Evolutionary conservation across 2,888 invertebrate genomes (phyloP), one percentile per base, ranked within the genome.

Genomic region (Galerucella nymphaeae): DNA sequence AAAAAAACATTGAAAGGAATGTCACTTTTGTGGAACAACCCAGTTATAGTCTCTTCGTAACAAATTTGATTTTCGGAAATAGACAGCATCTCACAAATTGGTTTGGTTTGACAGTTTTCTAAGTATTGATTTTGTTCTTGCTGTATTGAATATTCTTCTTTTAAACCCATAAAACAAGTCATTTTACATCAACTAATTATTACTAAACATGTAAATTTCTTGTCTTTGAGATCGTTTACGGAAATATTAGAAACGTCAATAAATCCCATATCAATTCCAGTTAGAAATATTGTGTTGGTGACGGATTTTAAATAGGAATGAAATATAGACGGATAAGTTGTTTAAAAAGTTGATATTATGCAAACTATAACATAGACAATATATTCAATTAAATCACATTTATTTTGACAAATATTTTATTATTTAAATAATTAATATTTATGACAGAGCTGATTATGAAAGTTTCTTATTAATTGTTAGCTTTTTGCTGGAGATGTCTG

Each of bases 331-430:
- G 14, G 14, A 45, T 45, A 45, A 45, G 45, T 45, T 45, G 45
- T 45, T 57, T 20, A 57, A 57, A 20, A 57, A 57, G 57, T 11
- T 57, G 20, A 23, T 20, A 57, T 18, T 57, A 57, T 13, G 57
- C 18, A 57, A 18, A 57, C 23, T 20, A 14, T 57, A 13, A 41
- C 16, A 50, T 50, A 16, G 50, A 50, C 8, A 8, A 50, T n/a
- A 8, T 48, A 48, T n/a, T 48, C 6, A 48, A 48, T 2, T 1
- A 48, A 14, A 48, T 48, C n/a, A 48, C 14, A n/a, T 2, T 5
- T n/a, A 2, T n/a, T n/a, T n/a, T 42, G 42, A 42, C 13, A 13
- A 42, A 6, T 42, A 13, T 48, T 48, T 48, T 48, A 48, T 48
- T n/a, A 48, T 6, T 30, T 6, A 30, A 30, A 30, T 6, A 30